Evolutionary conservation across 2,797 vertebrate species (phyloP).

Genomic region (Molossus molossus): DNA sequence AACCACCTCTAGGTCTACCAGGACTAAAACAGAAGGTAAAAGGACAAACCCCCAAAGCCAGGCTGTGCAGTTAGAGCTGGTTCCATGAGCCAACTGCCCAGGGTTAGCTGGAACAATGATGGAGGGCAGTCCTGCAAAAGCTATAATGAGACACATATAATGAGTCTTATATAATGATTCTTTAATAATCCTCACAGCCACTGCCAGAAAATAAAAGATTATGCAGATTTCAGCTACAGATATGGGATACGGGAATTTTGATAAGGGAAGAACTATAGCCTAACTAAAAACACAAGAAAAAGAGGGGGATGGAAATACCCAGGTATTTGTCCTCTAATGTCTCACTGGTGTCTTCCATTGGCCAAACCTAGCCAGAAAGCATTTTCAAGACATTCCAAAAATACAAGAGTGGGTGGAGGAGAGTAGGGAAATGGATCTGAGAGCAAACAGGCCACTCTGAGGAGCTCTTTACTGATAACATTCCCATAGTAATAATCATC

Average conservation of each 20-base stretch:
- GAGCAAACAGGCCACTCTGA: neutral
- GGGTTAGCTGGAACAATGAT: neutral
- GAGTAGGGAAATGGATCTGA: neutral
- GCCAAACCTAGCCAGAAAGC: slow-evolving; percentile 20
- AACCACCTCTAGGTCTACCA: neutral
- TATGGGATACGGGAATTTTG: neutral
- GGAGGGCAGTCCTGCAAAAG: neutral
- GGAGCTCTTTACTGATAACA: neutral
- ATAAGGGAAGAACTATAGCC: neutral
- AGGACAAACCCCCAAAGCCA: neutral
- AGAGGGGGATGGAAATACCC: neutral
- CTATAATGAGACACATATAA: neutral
- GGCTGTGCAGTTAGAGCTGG: neutral
- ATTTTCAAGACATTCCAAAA: neutral
- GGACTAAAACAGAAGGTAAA: neutral
- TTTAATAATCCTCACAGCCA: neutral
- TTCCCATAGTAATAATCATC: neutral
- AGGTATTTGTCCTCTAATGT: neutral
- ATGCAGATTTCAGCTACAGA: slow-evolving; percentile 34
- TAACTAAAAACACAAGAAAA: neutral
- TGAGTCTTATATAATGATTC: neutral
- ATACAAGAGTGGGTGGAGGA: neutral
- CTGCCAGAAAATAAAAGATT: neutral
- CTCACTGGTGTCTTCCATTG: neutral
- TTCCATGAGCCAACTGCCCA: too few species aligned